Evolutionary conservation across 2,113 vertebrate genomes (phyloP).

Genomic region (Zootoca vivipara): DNA sequence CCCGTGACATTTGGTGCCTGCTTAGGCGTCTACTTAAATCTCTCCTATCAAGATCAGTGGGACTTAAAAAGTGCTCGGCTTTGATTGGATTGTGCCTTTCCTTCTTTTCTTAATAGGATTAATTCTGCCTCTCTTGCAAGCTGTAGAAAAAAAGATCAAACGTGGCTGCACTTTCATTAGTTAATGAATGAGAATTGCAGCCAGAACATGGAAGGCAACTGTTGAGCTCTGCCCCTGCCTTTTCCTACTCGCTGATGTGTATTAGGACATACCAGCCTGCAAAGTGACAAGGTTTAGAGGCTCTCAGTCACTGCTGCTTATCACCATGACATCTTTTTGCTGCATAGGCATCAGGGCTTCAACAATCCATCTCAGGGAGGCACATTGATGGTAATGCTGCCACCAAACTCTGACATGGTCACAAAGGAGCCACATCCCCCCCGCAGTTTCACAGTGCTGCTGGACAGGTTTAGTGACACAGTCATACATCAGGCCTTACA

Average conservation of each 20-base stretch:
- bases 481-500: constrained; percentile 15
- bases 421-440: constrained; percentile 6
- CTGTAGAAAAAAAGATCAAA: not conserved
- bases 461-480: not conserved
- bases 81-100: not conserved
- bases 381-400: not conserved
- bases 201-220: not conserved
- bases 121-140: not conserved
- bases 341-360: not conserved
- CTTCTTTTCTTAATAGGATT: not conserved
- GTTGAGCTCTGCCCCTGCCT: not conserved
- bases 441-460: not conserved
- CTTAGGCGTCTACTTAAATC: not conserved
- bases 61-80: not conserved
- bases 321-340: not conserved
- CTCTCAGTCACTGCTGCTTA: constrained; percentile 9
- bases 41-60: not conserved
- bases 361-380: not conserved
- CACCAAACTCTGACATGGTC: not conserved
- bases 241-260: not conserved
- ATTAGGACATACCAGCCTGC: not conserved
- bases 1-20: too few relatives aligned
- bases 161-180: not conserved
- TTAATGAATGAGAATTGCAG: not conserved
- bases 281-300: constrained; percentile 2